Percentiles rank a stretch among this genome's conserved stretches.
Conservation (phyloP, 2,888 invertebrate genomes). For the Thera britannica region DNA sequence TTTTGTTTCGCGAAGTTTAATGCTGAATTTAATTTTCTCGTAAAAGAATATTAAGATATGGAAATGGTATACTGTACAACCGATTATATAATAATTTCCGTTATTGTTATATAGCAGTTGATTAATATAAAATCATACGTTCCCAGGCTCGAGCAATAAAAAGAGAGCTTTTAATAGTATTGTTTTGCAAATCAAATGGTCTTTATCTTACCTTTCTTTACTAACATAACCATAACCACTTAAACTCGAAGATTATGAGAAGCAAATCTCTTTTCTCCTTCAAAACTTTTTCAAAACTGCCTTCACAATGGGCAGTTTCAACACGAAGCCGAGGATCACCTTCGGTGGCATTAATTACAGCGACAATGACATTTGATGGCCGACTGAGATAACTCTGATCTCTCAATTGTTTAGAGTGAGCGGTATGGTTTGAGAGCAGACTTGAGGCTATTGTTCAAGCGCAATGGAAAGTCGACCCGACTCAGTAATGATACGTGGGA, state of each 20-base stretch:
- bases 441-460: slow-evolving; percentile 51
- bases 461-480: slow-evolving; percentile 64
- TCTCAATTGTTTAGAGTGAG: slow-evolving; percentile 71
- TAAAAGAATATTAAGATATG: slow-evolving; percentile 1
- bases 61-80: neutral
- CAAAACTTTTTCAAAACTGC: slow-evolving; percentile 21
- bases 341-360: slow-evolving; percentile 57
- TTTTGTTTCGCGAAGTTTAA: slow-evolving; percentile 8
- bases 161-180: slow-evolving; percentile 1
- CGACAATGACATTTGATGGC: slow-evolving; percentile 73
- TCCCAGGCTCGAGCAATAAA: neutral
- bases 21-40: neutral
- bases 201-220: slow-evolving; percentile 3
- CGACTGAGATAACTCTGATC: slow-evolving; percentile 66
- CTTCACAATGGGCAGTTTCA: slow-evolving; percentile 21
- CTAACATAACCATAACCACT: slow-evolving; percentile 8
- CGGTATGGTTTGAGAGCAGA: slow-evolving; percentile 56
- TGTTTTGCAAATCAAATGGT: slow-evolving; percentile 16
- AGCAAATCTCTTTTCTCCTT: slow-evolving; percentile 13
- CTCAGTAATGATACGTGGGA: slow-evolving; percentile 48
- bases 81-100: neutral
- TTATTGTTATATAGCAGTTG: neutral
- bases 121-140: neutral
- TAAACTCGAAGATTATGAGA: slow-evolving; percentile 10
- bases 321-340: slow-evolving; percentile 33